Evolutionary conservation across 2,797 vertebrate genomes (phyloP).

Genomic region (Pseudopleuronectes americanus): DNA sequence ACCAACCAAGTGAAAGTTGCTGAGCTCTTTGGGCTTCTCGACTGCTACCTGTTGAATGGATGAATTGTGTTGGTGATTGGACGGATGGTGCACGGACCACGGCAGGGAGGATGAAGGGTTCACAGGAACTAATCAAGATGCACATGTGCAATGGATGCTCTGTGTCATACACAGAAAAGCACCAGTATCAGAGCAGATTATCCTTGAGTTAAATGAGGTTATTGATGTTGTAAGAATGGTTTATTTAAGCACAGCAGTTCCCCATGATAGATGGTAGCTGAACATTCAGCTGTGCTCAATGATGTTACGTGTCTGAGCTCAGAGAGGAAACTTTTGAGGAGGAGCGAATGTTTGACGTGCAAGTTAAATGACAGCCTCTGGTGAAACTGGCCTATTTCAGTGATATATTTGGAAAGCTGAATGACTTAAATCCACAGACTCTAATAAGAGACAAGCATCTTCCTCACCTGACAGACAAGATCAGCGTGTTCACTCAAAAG

Average conservation of each 20-base stretch:
- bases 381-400: conserved; percentile 13
- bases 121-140: background rate
- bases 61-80: conserved; percentile 3
- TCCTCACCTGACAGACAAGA: conserved; percentile 3
- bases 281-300: too few relatives aligned
- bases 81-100: background rate
- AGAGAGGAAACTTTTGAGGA: background rate
- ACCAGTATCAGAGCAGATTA: background rate
- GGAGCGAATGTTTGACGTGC: background rate
- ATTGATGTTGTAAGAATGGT: background rate
- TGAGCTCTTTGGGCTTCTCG: background rate
- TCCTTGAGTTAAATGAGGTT: background rate
- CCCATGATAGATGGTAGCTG: background rate
- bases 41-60: background rate
- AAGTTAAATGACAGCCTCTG: conserved; percentile 11
- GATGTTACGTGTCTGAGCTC: background rate
- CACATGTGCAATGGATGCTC: background rate
- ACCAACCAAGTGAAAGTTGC: too few relatives aligned
- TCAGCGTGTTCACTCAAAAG: conserved; percentile 61
- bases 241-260: background rate
- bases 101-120: background rate
- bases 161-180: conserved; percentile 2
- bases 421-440: conserved; percentile 13
- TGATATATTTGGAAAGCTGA: conserved; percentile 21
- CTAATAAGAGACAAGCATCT: conserved; percentile 1